Evolutionary conservation across 1,140 invertebrate species (phyloP), one percentile per base, ranked within the genome.

Genomic region (Lucilia sericata): DNA sequence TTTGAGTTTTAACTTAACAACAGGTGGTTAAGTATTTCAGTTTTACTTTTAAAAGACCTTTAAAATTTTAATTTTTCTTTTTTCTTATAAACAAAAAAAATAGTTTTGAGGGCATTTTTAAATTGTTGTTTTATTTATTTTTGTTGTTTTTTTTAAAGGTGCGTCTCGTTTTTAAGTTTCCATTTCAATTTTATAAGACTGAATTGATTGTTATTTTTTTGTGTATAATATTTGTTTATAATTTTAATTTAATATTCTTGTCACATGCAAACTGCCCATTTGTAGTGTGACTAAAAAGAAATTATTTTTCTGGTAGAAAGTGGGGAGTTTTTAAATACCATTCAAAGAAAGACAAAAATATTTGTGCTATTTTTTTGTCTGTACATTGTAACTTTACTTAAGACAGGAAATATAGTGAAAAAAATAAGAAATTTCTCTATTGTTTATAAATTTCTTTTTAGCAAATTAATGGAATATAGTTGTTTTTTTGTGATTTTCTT

Each of bases 211-310:
- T 19, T 25, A 49, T 49, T 80, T 21, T 25, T 19, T 51, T 21
- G 25, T 30, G 25, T 30, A 30, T 30, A 30, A 30, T 2, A 30
- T 80, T 80, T 80, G 36, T 80, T 51, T 80, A 80, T 21, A 17
- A 19, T 49, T 49, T 17, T 21, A 13, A 80, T 21, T 80, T 80
- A 80, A 49, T 51, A 80, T 80, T 80, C 76, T 80, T 80, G 76
- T 80, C 76, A 25, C 76, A 80, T 80, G 76, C 76, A 51, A 80
- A 80, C 76, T 49, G 76, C 7, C 42, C 76, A 80, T 80, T 80
- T 51, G 42, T 80, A 25, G 12, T 21, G 21, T 25, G 13, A 49
- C n/a, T 9, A 51, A 47, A 80, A 49, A 80, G 76, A 49, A 47
- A 80, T 42, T 42, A 10, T 42, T 30, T 30, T 21, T 19, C 76